A percentile compares a stretch with the other conserved stretches of the same genome.
These are phyloP conservation scores for Hydrolagus colliei DNA, from an alignment of 2,797 vertebrate species.

Conservation along the genomic window DNA sequence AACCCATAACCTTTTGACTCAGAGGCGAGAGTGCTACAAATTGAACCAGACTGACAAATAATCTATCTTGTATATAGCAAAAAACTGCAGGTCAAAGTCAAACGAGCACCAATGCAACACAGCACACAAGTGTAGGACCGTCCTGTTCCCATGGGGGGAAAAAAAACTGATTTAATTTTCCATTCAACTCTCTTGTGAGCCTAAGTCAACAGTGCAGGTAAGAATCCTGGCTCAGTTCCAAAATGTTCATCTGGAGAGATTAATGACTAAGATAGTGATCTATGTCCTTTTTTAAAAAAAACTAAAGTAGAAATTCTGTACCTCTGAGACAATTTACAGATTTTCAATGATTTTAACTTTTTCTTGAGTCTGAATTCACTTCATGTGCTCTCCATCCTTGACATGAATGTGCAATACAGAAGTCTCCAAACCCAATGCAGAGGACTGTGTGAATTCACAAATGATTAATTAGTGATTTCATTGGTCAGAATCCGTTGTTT, in stretches of 20 bases:
- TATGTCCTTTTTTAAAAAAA: neutral
- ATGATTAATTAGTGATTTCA: constrained; percentile 1
- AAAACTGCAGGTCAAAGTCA: constrained; percentile 17
- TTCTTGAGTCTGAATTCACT: neutral
- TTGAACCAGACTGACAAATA: no score
- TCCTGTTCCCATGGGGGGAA: neutral
- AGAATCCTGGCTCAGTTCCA: neutral
- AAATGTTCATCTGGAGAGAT: neutral
- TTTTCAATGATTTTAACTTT: neutral
- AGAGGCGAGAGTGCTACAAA: no score
- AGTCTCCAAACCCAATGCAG: constrained; percentile 1
- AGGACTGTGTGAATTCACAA: constrained; percentile 4
- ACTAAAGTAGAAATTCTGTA: neutral
- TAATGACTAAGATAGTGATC: neutral
- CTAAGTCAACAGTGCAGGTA: neutral
- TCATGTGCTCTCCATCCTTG: neutral
- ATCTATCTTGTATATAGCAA: neutral
- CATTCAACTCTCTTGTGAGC: neutral
- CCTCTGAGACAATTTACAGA: neutral
- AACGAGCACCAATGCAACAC: constrained; percentile 7
- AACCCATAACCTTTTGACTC: no score
- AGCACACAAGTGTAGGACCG: neutral
- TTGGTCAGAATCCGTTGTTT: no score
- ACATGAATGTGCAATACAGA: neutral
- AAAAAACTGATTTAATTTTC: neutral